Evolutionary conservation across 2,888 invertebrate species (phyloP), one percentile per base, ranked within the genome.

Genomic region (Sphaerophoria rueppellii): DNA sequence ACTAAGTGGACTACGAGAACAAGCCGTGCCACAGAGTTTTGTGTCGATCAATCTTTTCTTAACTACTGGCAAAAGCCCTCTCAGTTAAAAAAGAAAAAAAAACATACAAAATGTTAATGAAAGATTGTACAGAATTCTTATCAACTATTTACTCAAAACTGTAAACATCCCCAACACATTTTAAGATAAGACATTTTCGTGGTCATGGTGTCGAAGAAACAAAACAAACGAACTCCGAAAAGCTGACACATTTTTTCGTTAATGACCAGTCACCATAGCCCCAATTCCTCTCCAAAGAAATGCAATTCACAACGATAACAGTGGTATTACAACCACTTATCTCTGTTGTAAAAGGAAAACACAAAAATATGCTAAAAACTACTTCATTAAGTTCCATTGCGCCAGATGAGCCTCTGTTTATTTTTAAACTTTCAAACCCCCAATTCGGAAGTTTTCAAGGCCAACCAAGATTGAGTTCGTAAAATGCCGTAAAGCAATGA

Each of bases 361-460:
- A 63, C 14, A 32, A 14, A 0, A 32, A 32, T 9, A 43, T 43
- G 43, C 43, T 0, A 61, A 24, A 6, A 46, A 48, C 2, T 34
- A 7, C 6, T 34, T 4, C 7, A 24, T 52, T 52, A 9, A 16
- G 16, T 52, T 52, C 24, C 34, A 46, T 48, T 35, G 40, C 60
- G 43, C 43, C 40, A 60, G 40, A 34, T 63, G 63, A 63, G 6
- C n/a, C 46, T 32, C 2, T 61, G 61, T 61, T 61, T 61, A 61
- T 61, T 61, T 61, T 34, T 61, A 61, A 46, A 43, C 3, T 2
- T 7, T 32, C 3, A 35, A 24, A 32, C 4, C 12, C 32, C 34
- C 11, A 50, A 35, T 14, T 46, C 32, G 14, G 32, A 7, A 7
- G 32, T 12, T 65, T 67, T 67, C 54, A 67, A 67, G 67, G 67